A percentile compares a stretch with the other conserved stretches of the same genome.
These are phyloP conservation scores for Rhyacophila evoluta DNA, from an alignment of 2,888 invertebrate species.

Conservation along the genomic window DNA sequence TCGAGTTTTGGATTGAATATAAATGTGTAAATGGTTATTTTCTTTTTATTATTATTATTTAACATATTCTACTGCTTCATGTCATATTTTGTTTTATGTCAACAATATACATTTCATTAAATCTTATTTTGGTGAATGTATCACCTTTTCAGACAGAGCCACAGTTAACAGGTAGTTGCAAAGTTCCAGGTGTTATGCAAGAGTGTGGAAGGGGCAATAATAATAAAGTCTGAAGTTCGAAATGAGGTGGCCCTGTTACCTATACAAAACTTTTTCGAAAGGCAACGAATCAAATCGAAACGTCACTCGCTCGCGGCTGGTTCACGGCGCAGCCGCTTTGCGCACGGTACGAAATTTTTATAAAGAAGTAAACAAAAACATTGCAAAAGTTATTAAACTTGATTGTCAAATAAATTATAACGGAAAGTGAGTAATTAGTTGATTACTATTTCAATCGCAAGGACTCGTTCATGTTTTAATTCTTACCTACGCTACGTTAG, in stretches of 20 bases:
- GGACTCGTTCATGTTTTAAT: no score
- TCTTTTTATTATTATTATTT: no score
- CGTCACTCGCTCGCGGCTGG: slow-evolving; percentile 6
- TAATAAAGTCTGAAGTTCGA: background rate
- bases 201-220: background rate
- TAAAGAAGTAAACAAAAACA: background rate
- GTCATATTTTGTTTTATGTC: no score
- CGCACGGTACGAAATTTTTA: background rate
- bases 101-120: no score
- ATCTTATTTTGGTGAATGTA: background rate
- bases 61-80: no score
- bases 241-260: background rate
- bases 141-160: background rate
- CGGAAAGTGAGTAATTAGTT: no score
- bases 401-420: no score
- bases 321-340: slow-evolving; percentile 2
- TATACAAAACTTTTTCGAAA: background rate
- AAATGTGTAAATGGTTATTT: no score
- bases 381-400: background rate
- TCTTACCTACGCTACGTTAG: no score
- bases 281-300: background rate
- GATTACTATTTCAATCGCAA: no score
- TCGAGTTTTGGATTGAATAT: no score
- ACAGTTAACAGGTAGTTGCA: slow-evolving; percentile 35
- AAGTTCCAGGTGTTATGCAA: slow-evolving; percentile 41